Evolutionary conservation across 2,888 invertebrate genomes (phyloP), one percentile per base, ranked within the genome.

Genomic region (Physocephala rufipes): DNA sequence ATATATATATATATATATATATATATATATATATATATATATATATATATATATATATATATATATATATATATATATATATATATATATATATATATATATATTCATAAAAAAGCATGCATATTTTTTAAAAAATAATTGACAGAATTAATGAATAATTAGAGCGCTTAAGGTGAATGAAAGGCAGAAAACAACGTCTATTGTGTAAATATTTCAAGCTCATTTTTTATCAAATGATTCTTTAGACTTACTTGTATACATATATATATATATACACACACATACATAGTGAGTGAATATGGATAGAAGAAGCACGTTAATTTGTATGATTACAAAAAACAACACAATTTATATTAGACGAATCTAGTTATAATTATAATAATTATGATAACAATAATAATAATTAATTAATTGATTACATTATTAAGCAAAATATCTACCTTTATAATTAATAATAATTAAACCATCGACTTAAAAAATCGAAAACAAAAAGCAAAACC

Each of bases 271-370:
- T 3, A 2, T 49, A 49, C 49, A 49, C 16, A 49, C 19, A 19
- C 19, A 49, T n/a, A 63, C 21, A n/a, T 24, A 36, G 68, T 24
- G 61, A 49, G 49, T 49, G 61, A 72, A 53, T 58, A 73, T 47
- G 51, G 26, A n/a, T n/a, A n/a, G n/a, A n/a, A n/a, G n/a, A 12
- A 49, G 4, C 19, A n/a, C 49, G 49, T 19, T 49, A 49, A 49
- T 49, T 49, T 49, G 3, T 19, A 49, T 4, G 49, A 15, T n/a
- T 49, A 19, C 49, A 49, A 49, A 49, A n/a, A 15, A 19, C 49
- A 67, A 73, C 47, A 64, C 59, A 72, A 71, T 45, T 71, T 43
- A 49, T 65, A 36, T 63, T 47, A 55, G 19, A 58, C 64, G n/a
- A 66, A 70, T 24, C 9, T 59, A 51, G 21, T 55, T 55, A 24